Evolutionary conservation across 2,888 invertebrate species (phyloP).

Genomic region (Latheticus oryzae): DNA sequence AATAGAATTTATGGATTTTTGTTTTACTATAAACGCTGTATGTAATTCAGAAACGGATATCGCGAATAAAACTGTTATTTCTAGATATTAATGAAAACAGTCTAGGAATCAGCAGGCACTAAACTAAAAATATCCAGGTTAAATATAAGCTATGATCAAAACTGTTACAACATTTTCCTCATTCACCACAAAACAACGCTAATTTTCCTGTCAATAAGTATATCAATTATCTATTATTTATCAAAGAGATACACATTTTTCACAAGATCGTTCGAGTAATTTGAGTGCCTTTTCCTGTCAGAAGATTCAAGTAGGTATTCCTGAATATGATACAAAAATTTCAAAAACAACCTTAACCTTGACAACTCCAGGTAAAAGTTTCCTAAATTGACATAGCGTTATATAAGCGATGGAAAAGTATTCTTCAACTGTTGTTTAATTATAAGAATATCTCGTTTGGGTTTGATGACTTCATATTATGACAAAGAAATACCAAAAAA

Average conservation of each 20-base stretch:
- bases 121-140: conserved; percentile 42
- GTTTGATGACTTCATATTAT: conserved; percentile 28
- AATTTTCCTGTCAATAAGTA: too few relatives aligned
- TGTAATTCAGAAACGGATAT: conserved; percentile 39
- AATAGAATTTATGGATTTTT: too few relatives aligned
- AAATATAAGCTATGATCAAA: conserved; percentile 45
- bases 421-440: conserved; percentile 13
- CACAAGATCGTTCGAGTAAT: too few relatives aligned
- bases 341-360: conserved; percentile 18
- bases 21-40: too few relatives aligned
- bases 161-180: conserved; percentile 34
- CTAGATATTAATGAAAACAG: conserved; percentile 45
- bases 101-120: conserved; percentile 39
- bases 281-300: too few relatives aligned
- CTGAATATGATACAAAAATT: neutral
- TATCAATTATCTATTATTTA: too few relatives aligned
- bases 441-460: conserved; percentile 20
- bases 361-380: neutral
- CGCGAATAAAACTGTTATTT: conserved; percentile 44
- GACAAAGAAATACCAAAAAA: conserved; percentile 3
- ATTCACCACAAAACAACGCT: conserved; percentile 20
- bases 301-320: too few relatives aligned
- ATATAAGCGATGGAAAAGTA: conserved; percentile 6
- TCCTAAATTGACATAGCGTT: conserved; percentile 17
- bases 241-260: too few relatives aligned